Evolutionary conservation across 2,113 vertebrate genomes (phyloP).

Genomic region (Actenoides lindsayi): DNA sequence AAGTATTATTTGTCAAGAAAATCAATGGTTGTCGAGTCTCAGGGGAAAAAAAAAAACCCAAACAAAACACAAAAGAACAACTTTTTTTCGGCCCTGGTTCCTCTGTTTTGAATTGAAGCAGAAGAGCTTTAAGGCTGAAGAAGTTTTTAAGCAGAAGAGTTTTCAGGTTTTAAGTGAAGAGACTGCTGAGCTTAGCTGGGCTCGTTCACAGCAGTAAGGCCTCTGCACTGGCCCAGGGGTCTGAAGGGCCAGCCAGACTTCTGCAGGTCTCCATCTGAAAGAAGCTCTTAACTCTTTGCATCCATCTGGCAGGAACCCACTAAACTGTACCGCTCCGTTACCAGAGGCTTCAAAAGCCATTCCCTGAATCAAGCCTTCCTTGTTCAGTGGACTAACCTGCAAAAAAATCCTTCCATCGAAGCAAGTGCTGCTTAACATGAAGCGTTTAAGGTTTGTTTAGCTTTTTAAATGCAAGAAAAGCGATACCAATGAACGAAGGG

Average conservation of each 20-base stretch:
- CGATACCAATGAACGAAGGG: neutral
- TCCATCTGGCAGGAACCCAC: neutral
- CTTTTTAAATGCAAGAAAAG: neutral
- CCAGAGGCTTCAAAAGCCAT: neutral
- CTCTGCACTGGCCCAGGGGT: neutral
- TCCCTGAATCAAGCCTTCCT: neutral
- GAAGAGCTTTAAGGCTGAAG: too few relatives aligned
- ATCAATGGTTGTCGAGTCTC: neutral
- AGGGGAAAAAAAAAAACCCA: neutral
- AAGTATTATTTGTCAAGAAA: neutral
- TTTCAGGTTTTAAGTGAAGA: neutral
- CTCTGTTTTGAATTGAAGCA: neutral
- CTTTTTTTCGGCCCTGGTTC: neutral
- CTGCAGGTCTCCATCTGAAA: neutral
- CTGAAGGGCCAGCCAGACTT: neutral
- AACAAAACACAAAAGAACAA: neutral
- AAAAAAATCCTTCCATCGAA: neutral
- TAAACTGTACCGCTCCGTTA: neutral
- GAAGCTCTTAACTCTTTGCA: neutral
- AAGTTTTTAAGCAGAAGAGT: neutral
- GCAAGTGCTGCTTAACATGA: neutral
- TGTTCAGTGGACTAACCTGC: neutral
- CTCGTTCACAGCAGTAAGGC: neutral
- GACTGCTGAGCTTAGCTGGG: neutral
- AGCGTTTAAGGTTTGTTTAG: neutral